Base-by-base conservation (phyloP, 2,113 vertebrate species). In the Platichthys stellatus region DNA sequence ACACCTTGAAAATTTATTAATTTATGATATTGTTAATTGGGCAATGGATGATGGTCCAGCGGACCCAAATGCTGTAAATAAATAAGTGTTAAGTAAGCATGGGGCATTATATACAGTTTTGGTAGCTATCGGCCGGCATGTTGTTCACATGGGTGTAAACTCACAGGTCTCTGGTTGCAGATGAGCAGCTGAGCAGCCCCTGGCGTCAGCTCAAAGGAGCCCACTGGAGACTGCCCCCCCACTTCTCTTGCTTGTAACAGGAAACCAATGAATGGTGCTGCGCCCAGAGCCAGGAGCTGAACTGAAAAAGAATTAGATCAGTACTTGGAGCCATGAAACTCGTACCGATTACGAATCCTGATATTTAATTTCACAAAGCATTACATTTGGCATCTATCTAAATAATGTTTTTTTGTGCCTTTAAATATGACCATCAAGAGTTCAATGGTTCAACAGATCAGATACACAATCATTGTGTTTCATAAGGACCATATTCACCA, bases 231-330 rank as follows among this genome's bases (percentile, higher is more conserved):
- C 1, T 5, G 3, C 0, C 70, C 56, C 47, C 85, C 92, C 5
- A 80, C 69, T 59, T 74, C 51, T 74, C 84, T 72, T 2, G 93
- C 93, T 72, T 95, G 83, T 49, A 95, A 83, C 26, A 95, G 69
- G 84, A 95, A 95, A 26, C 94, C 94, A 54, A 2, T 64, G 74
- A 95, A 95, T 1, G 28, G 15, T 2, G 1, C 51, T 0, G 80
- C 45, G 8, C 28, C 53, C 5, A 59, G 5, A 47, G 72, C 81
- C 13, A 10, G 64, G 24, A 95, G 86, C 2, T 79, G 24, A 31
- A 95, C 95, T 95, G 47, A 23, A 13, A 28, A 59, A 83, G 59
- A 64, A 64, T 40, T 14, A 21, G n/a, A 21, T 63, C 20, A 63
- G 20, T 43, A 11, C 35, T 58, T 21, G 26, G 23, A 69, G 3